Evolutionary conservation across 1,140 invertebrate species (phyloP), one percentile per base, ranked within the genome.

Genomic region (Sinella curviseta): DNA sequence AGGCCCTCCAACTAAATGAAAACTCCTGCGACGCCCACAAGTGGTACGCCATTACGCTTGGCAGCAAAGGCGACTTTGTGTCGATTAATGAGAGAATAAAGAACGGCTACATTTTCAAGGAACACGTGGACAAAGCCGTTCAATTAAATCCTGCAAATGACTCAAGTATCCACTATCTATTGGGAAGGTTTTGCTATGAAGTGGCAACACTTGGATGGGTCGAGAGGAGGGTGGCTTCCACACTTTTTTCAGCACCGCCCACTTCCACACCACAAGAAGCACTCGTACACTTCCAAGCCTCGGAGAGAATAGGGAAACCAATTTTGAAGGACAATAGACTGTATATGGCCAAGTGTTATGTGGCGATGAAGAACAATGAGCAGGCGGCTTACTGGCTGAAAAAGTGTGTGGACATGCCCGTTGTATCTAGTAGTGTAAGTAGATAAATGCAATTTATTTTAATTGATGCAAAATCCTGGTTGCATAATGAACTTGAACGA

Each of bases 21-120:
- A 83, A 88, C 24, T 87, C 89, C 85, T 86, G 89, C 0, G 89
- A 93, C 84, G 88, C 91, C 34, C 93, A 94, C 85, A 95, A 94
- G 87, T 95, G 93, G 93, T 93, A 90, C 86, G 93, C 93, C 12
- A 92, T 94, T 73, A 88, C 93, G 0, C 84, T 93, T 74, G 94
- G 94, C 48, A 87, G 87, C 80, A 86, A 89, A 82, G 89, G 90
- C 55, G 89, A 92, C 55, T 90, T 88, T 86, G 85, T 90, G 33
- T 85, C 89, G 17, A 88, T 88, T 1, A 91, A 91, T 85, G 92
- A 93, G 73, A 92, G 91, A 87, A 92, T 95, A 74, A 84, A 90
- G 83, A 91, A 91, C 87, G 93, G 92, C 1, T 89, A 89, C 84
- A 81, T 87, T 14, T 94, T 93, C 83, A 93, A 92, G 85, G 88